Percentiles rank a stretch among this genome's conserved stretches.
Evolutionary conservation across 2,888 invertebrate species (phyloP).

Genomic region (Ochlodes sylvanus): DNA sequence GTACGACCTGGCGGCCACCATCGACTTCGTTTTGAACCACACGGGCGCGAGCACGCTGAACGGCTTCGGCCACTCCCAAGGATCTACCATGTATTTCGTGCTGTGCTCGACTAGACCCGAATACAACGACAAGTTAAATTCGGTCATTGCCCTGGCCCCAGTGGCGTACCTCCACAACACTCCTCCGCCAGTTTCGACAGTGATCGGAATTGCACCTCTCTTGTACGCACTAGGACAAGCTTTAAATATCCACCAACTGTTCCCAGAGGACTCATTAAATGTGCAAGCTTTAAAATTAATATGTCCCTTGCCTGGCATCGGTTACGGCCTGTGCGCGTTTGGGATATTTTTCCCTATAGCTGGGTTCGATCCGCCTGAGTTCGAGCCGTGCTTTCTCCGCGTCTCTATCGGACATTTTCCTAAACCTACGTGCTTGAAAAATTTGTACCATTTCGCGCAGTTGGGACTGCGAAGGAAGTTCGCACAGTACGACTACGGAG

Average conservation of each 20-base stretch:
- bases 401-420: conserved; percentile 48
- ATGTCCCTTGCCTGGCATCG: conserved; percentile 33
- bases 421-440: conserved; percentile 51
- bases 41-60: conserved; percentile 83
- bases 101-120: conserved; percentile 74
- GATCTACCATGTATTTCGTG: conserved; percentile 81
- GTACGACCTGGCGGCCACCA: conserved; percentile 88
- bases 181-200: conserved; percentile 10
- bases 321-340: conserved; percentile 39
- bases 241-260: conserved; percentile 38
- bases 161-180: conserved; percentile 57
- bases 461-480: conserved; percentile 45
- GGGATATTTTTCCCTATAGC: conserved; percentile 29
- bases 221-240: background rate
- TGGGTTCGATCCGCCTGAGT: conserved; percentile 44
- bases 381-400: conserved; percentile 46
- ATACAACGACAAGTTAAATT: conserved; percentile 81
- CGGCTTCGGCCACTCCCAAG: conserved; percentile 88
- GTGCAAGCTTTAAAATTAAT: conserved; percentile 16
- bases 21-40: conserved; percentile 55
- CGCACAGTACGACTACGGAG: conserved; percentile 48
- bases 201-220: conserved; percentile 14
- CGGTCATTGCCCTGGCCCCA: conserved; percentile 80
- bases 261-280: conserved; percentile 22
- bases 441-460: conserved; percentile 51